phyloP scores from a whole-genome alignment of 2,888 invertebrate species.

The Bimastos eiseni region DNA sequence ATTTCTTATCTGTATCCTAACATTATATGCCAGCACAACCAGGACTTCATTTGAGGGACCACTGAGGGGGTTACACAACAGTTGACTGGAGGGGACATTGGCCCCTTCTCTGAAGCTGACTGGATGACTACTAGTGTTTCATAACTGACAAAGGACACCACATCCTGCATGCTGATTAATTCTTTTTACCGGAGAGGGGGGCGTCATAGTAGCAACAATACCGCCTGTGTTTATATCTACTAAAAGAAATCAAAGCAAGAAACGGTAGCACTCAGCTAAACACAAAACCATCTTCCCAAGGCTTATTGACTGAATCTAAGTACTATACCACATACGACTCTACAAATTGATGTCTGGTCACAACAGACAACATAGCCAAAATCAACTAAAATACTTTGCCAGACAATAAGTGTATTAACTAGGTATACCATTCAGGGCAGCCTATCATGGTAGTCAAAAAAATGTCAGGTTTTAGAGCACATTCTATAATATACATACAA shows the following conservation, averaged over 20 bases:
- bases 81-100: no score
- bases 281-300: background rate
- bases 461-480: background rate
- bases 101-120: background rate
- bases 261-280: background rate
- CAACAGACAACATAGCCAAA: background rate
- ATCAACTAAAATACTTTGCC: background rate
- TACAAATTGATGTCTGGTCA: background rate
- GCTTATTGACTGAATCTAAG: background rate
- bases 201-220: background rate
- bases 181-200: no score
- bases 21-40: no score
- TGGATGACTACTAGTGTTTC: background rate
- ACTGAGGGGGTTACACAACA: no score
- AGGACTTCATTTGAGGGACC: no score
- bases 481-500: background rate
- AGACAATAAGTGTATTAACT: background rate
- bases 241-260: background rate
- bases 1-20: no score
- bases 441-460: background rate
- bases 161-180: background rate
- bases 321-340: background rate
- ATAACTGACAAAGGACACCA: background rate
- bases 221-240: background rate
- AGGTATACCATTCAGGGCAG: background rate